Percentiles rank a stretch among this genome's conserved stretches.
Evolutionary conservation across 2,113 vertebrate species (phyloP).

Genomic region (Petrocephalus zakoni): DNA sequence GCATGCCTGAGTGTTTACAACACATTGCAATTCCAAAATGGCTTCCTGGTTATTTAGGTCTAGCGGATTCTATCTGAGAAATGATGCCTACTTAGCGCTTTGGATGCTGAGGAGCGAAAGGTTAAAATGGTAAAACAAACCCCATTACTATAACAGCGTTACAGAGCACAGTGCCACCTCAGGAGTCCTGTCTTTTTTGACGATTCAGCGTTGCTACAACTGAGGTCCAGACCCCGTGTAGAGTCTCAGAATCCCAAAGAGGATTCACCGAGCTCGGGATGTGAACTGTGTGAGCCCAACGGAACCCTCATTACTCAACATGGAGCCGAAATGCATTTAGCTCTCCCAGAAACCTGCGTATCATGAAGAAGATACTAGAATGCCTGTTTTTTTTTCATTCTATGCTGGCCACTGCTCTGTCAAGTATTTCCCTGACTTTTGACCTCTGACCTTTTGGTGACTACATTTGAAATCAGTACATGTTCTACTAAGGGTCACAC

Average conservation of each 20-base stretch:
- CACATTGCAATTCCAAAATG: background rate
- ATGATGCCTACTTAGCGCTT: background rate
- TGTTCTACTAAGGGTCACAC: background rate
- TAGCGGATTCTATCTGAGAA: background rate
- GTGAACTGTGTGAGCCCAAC: background rate
- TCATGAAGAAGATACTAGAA: background rate
- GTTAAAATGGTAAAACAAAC: constrained; percentile 2
- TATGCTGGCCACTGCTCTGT: background rate
- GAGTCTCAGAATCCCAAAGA: background rate
- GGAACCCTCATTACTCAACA: background rate
- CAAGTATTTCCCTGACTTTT: background rate
- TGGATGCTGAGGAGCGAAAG: background rate
- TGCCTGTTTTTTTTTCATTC: too few species aligned
- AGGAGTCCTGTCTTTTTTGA: background rate
- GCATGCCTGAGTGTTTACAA: background rate
- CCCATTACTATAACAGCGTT: constrained; percentile 7
- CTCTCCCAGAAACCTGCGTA: background rate
- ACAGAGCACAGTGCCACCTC: background rate
- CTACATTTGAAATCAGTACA: background rate
- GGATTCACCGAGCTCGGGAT: background rate
- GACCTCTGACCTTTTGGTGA: background rate
- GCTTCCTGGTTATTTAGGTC: background rate
- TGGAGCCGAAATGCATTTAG: background rate
- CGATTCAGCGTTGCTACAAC: background rate
- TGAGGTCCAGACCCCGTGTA: background rate